Conservation (phyloP, 2,797 vertebrate genomes). For the Lithobates sylvaticus region DNA sequence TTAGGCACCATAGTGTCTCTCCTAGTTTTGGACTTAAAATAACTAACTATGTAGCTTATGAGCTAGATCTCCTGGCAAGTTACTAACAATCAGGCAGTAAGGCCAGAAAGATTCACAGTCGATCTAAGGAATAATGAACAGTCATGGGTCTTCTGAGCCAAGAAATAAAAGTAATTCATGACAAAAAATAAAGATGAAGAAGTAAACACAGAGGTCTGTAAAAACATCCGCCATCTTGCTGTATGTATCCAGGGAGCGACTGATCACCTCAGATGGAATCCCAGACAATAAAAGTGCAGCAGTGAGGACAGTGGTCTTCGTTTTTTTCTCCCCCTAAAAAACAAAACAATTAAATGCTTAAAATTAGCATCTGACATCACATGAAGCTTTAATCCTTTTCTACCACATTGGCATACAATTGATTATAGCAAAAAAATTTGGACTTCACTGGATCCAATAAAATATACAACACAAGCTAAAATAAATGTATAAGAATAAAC, state of each 20-base stretch:
- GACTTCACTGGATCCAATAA: no score
- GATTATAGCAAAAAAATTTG: no score
- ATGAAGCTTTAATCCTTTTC: no score
- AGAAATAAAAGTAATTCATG: constrained; percentile 86
- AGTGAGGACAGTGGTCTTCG: constrained; percentile 90
- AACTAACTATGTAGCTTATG: not conserved
- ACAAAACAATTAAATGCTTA: not conserved
- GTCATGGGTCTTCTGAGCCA: constrained; percentile 80
- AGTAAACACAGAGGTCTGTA: constrained; percentile 95
- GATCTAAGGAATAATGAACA: constrained; percentile 54
- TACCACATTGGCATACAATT: no score
- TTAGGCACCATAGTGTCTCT: not conserved
- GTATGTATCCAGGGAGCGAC: constrained; percentile 96
- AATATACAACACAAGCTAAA: no score
- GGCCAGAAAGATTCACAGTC: not conserved
- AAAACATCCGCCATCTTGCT: constrained; percentile 97
- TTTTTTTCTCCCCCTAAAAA: constrained; percentile 90
- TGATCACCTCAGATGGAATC: constrained; percentile 95
- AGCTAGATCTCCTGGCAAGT: not conserved
- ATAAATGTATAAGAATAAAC: no score
- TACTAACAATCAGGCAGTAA: not conserved
- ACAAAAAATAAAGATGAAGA: constrained; percentile 94
- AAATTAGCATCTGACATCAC: no score
- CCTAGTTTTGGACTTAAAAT: not conserved
- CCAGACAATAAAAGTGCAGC: constrained; percentile 93